A percentile compares a stretch with the other conserved stretches of the same genome.
Evolutionary conservation across 2,888 invertebrate genomes (phyloP).

Genomic region (Didymodactylos carnosus): DNA sequence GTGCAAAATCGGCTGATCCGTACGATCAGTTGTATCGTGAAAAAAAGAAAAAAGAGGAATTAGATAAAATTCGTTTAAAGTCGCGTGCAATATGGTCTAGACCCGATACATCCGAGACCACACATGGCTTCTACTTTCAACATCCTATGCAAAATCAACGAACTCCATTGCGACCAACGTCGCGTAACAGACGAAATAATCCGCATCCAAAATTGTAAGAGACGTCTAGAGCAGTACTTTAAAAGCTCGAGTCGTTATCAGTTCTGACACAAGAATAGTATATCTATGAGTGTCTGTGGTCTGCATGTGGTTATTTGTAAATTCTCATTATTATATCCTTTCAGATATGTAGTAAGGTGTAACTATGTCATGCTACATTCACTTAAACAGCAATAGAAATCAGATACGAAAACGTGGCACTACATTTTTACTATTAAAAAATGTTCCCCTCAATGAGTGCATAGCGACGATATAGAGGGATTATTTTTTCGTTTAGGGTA

Average conservation of each 20-base stretch:
- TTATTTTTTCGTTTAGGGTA: background rate
- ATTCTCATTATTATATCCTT: too few species aligned
- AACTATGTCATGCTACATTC: too few species aligned
- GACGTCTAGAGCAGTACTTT: background rate
- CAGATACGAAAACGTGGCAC: too few species aligned
- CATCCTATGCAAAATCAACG: constrained; percentile 6
- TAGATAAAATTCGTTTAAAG: constrained; percentile 1
- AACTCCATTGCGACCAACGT: background rate
- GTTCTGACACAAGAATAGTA: background rate
- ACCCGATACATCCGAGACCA: constrained; percentile 2
- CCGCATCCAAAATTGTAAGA: constrained; percentile 11
- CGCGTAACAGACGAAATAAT: constrained; percentile 2
- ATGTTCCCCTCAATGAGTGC: too few species aligned
- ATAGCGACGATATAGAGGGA: too few species aligned
- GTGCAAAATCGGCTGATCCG: too few species aligned
- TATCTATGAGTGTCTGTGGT: too few species aligned
- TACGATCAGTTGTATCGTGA: background rate
- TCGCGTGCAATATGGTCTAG: constrained; percentile 5
- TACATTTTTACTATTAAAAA: too few species aligned
- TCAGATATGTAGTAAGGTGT: too few species aligned
- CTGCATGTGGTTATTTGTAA: too few species aligned
- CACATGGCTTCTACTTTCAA: constrained; percentile 1
- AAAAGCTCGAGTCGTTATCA: background rate
- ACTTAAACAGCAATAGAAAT: too few species aligned
- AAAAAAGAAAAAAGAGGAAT: background rate